Percentiles rank a stretch among this genome's conserved stretches.
Conservation (phyloP, 2,888 invertebrate genomes). For the Steromphala cineraria region DNA sequence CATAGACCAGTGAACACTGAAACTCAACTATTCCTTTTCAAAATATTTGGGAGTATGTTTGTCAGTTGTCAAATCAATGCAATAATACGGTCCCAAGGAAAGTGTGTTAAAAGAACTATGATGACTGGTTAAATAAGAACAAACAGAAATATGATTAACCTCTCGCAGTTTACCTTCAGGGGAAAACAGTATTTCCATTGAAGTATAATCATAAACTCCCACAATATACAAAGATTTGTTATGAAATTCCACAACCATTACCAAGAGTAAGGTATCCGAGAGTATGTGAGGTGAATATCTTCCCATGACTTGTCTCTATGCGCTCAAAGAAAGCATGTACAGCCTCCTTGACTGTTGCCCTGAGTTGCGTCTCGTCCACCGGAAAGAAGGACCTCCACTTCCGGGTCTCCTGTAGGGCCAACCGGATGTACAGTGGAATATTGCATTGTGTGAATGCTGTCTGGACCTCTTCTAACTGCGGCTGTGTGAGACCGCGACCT, state of each 20-base stretch:
- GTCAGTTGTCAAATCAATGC: too few species aligned
- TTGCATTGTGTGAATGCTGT: background rate
- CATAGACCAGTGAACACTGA: too few species aligned
- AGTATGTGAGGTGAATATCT: background rate
- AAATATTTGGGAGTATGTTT: too few species aligned
- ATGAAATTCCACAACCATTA: background rate
- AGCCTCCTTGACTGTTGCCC: background rate
- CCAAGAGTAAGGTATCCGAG: background rate
- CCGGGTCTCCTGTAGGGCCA: background rate
- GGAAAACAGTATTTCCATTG: too few species aligned
- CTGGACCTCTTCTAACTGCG: background rate
- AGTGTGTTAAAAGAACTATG: too few species aligned
- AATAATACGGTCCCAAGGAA: too few species aligned
- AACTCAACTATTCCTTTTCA: too few species aligned
- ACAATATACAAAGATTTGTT: too few species aligned
- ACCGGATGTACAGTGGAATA: background rate
- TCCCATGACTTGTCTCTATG: background rate
- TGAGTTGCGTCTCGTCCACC: background rate
- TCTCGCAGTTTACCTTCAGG: too few species aligned
- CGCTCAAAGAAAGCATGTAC: background rate
- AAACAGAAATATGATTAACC: too few species aligned
- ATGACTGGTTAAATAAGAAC: too few species aligned
- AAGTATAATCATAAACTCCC: too few species aligned
- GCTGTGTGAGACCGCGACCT: background rate
- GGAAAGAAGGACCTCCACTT: background rate